These are phyloP conservation scores for Leptinotarsa defecta DNA, from an alignment of 1,140 invertebrate genomes.

Conservation along the genomic window DNA sequence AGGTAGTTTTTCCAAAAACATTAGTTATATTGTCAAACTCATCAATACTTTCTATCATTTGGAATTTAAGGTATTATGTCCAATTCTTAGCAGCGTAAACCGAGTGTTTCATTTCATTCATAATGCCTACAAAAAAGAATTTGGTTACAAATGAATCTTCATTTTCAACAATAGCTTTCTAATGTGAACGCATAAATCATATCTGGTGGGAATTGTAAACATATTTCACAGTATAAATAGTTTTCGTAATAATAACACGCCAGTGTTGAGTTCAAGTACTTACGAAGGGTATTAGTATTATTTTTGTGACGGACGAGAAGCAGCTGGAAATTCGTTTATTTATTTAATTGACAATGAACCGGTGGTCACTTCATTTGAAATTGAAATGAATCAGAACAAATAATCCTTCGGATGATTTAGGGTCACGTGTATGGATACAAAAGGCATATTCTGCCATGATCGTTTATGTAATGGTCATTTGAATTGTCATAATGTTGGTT, in stretches of 20 bases:
- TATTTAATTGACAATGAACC: not conserved
- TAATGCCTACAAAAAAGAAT: not conserved
- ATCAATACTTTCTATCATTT: too few species aligned
- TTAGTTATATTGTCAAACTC: too few species aligned
- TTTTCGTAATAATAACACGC: not conserved
- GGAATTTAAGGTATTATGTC: too few species aligned
- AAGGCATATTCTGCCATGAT: too few species aligned
- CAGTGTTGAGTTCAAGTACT: not conserved
- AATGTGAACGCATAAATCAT: not conserved
- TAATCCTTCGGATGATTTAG: not conserved
- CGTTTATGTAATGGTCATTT: too few species aligned
- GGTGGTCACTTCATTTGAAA: not conserved
- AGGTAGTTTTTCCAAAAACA: too few species aligned
- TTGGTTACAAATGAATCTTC: not conserved
- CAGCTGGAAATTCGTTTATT: not conserved
- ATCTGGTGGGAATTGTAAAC: not conserved
- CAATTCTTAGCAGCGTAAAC: too few species aligned
- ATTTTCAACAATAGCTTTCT: not conserved
- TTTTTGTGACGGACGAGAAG: not conserved
- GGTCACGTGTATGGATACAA: too few species aligned
- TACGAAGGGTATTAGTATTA: slow-evolving; percentile 8
- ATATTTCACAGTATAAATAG: not conserved
- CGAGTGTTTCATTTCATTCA: too few species aligned
- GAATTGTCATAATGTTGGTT: too few species aligned
- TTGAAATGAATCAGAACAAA: not conserved